Percentiles rank a stretch among this genome's conserved stretches.
phyloP scores from a whole-genome alignment of 2,888 invertebrate genomes.

The Agonopterix arenella region DNA sequence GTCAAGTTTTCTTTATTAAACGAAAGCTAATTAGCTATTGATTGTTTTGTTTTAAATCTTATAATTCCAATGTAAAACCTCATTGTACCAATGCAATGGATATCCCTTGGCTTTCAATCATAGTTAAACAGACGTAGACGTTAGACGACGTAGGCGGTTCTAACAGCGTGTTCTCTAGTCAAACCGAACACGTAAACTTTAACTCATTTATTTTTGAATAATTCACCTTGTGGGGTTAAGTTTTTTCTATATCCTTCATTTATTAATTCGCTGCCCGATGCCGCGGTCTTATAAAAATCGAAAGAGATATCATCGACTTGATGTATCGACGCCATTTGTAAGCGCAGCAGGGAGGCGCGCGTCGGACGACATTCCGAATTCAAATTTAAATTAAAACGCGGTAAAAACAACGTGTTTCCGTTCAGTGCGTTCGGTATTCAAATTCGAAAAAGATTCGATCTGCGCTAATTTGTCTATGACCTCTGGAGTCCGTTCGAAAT shows the following conservation, averaged over 20 bases:
- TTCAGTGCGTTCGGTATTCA: conserved; percentile 51
- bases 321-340: conserved; percentile 72
- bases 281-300: conserved; percentile 61
- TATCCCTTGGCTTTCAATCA: too few relatives aligned
- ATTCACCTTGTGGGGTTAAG: conserved; percentile 42
- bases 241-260: conserved; percentile 43
- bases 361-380: conserved; percentile 62
- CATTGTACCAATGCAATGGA: too few relatives aligned
- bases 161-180: not conserved
- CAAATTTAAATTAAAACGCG: conserved; percentile 73
- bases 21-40: too few relatives aligned
- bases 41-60: too few relatives aligned
- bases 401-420: conserved; percentile 72
- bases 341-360: conserved; percentile 59
- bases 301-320: conserved; percentile 74
- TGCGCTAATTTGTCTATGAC: conserved; percentile 73
- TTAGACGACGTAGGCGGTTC: too few relatives aligned
- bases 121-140: too few relatives aligned
- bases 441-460: conserved; percentile 62
- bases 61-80: too few relatives aligned
- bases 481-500: conserved; percentile 11
- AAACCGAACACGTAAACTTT: conserved; percentile 5
- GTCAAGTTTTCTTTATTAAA: too few relatives aligned
- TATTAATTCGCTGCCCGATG: conserved; percentile 59
- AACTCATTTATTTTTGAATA: conserved; percentile 38